Percentiles rank a stretch among this genome's conserved stretches.
These are phyloP conservation scores for Neotoxoptera formosana DNA, from an alignment of 1,140 invertebrate species.

Conservation along the genomic window DNA sequence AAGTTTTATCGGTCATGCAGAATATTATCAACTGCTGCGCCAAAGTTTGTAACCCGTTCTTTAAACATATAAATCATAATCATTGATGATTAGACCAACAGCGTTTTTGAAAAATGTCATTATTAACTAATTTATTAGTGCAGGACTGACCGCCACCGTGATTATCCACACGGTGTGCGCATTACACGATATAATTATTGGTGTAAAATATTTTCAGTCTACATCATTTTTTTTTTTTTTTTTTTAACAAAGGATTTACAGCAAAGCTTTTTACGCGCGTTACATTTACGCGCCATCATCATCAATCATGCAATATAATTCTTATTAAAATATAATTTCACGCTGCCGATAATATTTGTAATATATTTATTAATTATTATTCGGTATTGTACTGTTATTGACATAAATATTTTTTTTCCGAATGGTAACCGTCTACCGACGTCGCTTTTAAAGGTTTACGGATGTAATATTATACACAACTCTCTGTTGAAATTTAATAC, in stretches of 20 bases:
- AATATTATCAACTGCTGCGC: neutral
- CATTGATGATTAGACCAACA: neutral
- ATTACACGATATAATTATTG: neutral
- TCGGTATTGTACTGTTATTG: neutral
- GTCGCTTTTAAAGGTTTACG: neutral
- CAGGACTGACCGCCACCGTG: neutral
- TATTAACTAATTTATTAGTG: neutral
- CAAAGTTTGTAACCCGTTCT: conserved; percentile 9
- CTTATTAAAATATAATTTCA: neutral
- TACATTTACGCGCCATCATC: neutral
- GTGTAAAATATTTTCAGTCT: neutral
- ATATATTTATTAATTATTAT: neutral
- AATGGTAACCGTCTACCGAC: neutral
- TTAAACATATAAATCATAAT: conserved; percentile 27
- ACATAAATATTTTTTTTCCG: neutral
- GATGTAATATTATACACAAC: neutral
- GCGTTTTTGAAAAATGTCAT: neutral
- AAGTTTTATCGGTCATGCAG: neutral
- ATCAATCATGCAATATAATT: neutral
- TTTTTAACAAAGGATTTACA: neutral
- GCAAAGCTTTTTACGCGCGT: neutral
- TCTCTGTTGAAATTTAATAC: neutral
- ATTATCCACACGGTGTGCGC: neutral
- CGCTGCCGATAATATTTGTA: neutral
- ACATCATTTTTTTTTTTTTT: neutral